Percentiles rank a stretch among this genome's conserved stretches.
phyloP scores from a whole-genome alignment of 2,888 invertebrate genomes.

The Arctia plantaginis region DNA sequence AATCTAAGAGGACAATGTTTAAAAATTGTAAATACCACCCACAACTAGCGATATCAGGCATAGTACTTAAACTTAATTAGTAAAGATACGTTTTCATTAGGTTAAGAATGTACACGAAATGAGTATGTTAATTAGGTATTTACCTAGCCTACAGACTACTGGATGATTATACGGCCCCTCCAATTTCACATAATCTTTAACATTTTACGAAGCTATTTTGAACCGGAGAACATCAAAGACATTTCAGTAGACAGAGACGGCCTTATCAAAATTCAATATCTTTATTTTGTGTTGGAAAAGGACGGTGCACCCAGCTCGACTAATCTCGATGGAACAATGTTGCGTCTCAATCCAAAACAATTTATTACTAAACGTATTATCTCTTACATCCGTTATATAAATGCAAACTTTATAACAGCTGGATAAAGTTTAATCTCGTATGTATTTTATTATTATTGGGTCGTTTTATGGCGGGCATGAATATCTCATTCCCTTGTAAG shows the following conservation, averaged over 20 bases:
- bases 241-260: slow-evolving; percentile 69
- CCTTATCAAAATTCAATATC: slow-evolving; percentile 83
- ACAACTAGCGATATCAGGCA: background rate
- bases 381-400: slow-evolving; percentile 33
- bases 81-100: background rate
- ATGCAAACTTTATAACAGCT: slow-evolving; percentile 40
- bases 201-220: slow-evolving; percentile 61
- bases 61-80: background rate
- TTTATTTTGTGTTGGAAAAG: slow-evolving; percentile 81
- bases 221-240: slow-evolving; percentile 62
- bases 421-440: slow-evolving; percentile 49
- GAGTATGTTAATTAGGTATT: slow-evolving; percentile 1
- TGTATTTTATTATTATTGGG: slow-evolving; percentile 35
- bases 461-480: slow-evolving; percentile 30
- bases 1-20: background rate
- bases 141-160: slow-evolving; percentile 34
- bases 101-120: background rate
- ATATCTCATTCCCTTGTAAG: slow-evolving; percentile 64
- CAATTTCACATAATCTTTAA: slow-evolving; percentile 55
- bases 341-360: slow-evolving; percentile 77
- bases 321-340: slow-evolving; percentile 83
- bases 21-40: background rate
- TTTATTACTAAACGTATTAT: slow-evolving; percentile 55
- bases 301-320: slow-evolving; percentile 75
- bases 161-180: slow-evolving; percentile 30